Evolutionary conservation across 2,113 vertebrate species (phyloP).

Genomic region (Neogobius melanostomus): DNA sequence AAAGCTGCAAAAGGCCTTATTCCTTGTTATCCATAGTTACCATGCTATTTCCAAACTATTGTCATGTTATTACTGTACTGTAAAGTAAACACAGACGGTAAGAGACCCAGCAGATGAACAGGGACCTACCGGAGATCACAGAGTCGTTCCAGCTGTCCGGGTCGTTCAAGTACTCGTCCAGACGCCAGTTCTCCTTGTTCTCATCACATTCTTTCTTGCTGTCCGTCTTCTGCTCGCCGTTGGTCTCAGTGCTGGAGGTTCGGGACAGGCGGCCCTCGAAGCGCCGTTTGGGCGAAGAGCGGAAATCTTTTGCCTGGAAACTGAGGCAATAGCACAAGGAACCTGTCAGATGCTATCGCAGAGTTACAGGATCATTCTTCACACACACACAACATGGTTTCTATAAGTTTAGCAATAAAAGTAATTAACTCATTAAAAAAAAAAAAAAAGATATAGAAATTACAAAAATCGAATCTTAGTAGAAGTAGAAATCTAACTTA

Average conservation of each 20-base stretch:
- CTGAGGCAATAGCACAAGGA: slow-evolving; percentile 62
- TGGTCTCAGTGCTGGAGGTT: slow-evolving; percentile 80
- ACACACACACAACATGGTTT: too few species aligned
- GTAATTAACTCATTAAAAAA: too few species aligned
- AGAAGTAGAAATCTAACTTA: too few species aligned
- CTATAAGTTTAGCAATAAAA: too few species aligned
- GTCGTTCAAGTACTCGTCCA: slow-evolving; percentile 84
- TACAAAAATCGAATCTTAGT: too few species aligned
- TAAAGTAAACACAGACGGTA: not conserved
- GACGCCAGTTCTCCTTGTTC: slow-evolving; percentile 93
- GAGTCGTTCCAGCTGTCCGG: slow-evolving; percentile 92
- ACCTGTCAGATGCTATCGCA: not conserved
- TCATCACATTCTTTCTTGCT: slow-evolving; percentile 86
- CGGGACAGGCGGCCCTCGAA: slow-evolving; percentile 83
- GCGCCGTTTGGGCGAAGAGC: slow-evolving; percentile 86
- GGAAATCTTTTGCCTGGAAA: slow-evolving; percentile 86
- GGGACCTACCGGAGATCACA: slow-evolving; percentile 88
- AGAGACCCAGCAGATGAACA: not conserved
- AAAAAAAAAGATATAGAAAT: too few species aligned
- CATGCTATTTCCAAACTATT: too few species aligned
- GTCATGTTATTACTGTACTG: too few species aligned
- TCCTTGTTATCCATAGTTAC: too few species aligned
- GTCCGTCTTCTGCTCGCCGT: slow-evolving; percentile 67
- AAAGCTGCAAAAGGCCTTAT: too few species aligned
- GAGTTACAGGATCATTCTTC: too few species aligned